Base-by-base conservation (phyloP, 2,113 vertebrate species). In the Semnornis frantzii region DNA sequence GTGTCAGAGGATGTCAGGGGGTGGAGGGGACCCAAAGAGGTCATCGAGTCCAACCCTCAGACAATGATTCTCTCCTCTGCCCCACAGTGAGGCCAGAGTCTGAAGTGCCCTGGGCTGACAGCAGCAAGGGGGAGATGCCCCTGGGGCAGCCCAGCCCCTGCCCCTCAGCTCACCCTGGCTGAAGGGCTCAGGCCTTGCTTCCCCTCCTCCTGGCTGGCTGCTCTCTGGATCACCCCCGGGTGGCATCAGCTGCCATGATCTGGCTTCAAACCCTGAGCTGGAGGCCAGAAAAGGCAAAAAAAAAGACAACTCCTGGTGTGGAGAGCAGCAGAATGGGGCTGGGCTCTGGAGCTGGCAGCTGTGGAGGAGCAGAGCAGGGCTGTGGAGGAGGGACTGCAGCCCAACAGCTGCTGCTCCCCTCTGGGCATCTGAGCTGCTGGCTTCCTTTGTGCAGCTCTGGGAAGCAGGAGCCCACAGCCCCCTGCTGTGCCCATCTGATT, bases 391-490 rank as follows among this genome's bases (percentile, higher is more conserved):
- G 33, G 63, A 60, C 52, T 48, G 92, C 48, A 82, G 81, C 57
- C 16, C 28, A 89, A 82, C 91, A 95, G 94, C 94, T 96, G 92
- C 91, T 96, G 88, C 95, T 94, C 54, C 57, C 92, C 87, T 93
- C 66, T 62, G 95, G 92, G 84, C 85, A 93, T 92, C 79, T 23
- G 8, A 19, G 3, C 4, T 20, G 92, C 76, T 85, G 54, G 34
- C 68, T 73, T n/a, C 34, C n/a, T 69, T 59, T 28, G 82, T 57
- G 81, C 58, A 72, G 82, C 59, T 89, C 65, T 80, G 78, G 55
- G 71, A 68, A 74, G 9, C 39, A 87, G 78, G n/a, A n/a, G n/a
- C n/a, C n/a, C n/a, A n/a, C n/a, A n/a, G n/a, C n/a, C 68, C 89
- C 68, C 89, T 83, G 86, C 70, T 54, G 23, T 5, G 3, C 37